phyloP scores from a whole-genome alignment of 2,113 vertebrate species.

The Brachypodius melanocephalos region DNA sequence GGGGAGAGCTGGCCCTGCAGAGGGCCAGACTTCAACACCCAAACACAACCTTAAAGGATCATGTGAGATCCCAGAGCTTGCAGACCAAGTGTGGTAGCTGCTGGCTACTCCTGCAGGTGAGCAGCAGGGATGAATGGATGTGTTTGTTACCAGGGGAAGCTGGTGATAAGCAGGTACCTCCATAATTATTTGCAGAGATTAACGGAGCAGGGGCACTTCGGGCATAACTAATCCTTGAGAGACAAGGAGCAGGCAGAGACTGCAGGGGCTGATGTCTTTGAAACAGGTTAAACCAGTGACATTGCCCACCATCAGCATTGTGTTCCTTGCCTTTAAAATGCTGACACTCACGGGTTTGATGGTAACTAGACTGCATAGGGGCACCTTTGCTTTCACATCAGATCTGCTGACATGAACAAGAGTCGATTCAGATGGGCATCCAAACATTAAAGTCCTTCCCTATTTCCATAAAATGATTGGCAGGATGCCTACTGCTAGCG shows the following conservation, averaged over 20 bases:
- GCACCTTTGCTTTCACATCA: slow-evolving; percentile 77
- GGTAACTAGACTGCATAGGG: slow-evolving; percentile 54
- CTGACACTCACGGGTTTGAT: slow-evolving; percentile 59
- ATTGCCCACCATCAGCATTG: slow-evolving; percentile 67
- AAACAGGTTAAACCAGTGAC: slow-evolving; percentile 60
- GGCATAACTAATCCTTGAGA: slow-evolving; percentile 39
- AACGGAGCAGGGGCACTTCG: neutral
- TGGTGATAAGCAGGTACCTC: neutral
- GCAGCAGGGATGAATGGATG: neutral
- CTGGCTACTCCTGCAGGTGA: neutral
- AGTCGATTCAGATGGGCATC: slow-evolving; percentile 64
- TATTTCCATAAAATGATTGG: slow-evolving; percentile 68
- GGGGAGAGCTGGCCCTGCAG: neutral
- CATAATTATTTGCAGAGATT: slow-evolving; percentile 38
- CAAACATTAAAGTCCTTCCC: slow-evolving; percentile 58
- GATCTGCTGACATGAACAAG: slow-evolving; percentile 75
- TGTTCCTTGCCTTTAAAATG: slow-evolving; percentile 50
- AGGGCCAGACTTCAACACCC: neutral
- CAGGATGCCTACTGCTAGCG: slow-evolving; percentile 43
- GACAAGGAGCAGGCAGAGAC: slow-evolving; percentile 23
- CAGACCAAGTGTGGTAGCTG: neutral
- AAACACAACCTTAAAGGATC: neutral
- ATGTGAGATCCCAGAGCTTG: rapidly evolving
- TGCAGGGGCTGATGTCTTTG: slow-evolving; percentile 31
- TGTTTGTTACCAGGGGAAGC: neutral